Base-by-base conservation (phyloP, 2,113 vertebrate genomes). In the Cnemophilus loriae region DNA sequence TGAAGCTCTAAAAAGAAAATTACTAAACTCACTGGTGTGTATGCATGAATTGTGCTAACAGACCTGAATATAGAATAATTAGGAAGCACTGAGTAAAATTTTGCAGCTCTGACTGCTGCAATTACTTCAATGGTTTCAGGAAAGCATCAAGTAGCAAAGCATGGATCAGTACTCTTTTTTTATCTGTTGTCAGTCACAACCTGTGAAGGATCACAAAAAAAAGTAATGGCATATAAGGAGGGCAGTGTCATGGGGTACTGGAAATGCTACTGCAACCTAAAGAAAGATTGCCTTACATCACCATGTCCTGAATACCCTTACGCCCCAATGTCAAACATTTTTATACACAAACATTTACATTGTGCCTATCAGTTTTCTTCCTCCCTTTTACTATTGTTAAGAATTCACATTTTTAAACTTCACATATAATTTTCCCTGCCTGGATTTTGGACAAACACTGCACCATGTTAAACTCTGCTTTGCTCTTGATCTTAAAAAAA, bases 1-100 rank as follows among this genome's bases (percentile, higher is more conserved):
- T 2, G 12, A 76, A 46, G 53, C 61, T 96, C 94, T 97, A 93
- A 96, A 94, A 87, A 78, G 91, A 96, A 96, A 91, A 89, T 92
- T 70, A 21, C 77, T 89, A n/a, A 91, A 80, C 49, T 96, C 87
- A 76, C 42, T 76, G 46, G 78, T 91, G 74, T 89, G 73, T 91
- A 57, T 3, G 13, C 41, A 22, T 69, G 89, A 91, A 56, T 69
- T 89, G 77, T 94, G 87, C 64, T 90, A 89, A 69, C 22, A 14
- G 81, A 87, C 78, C 74, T 79, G 57, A 67, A 63, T 91, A 57
- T 23, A 76, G 84, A 91, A 73, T 87, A 76, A 94, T 73, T 89
- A 91, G 65, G 89, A 84, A 89, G 46, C 49, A 53, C 64, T 30
- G 37, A 85, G 57, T 56, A 85, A 79, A 87, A 76, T 53, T 78